phyloP scores from a whole-genome alignment of 2,113 vertebrate species.

The Sinocyclocheilus anophthalmus region DNA sequence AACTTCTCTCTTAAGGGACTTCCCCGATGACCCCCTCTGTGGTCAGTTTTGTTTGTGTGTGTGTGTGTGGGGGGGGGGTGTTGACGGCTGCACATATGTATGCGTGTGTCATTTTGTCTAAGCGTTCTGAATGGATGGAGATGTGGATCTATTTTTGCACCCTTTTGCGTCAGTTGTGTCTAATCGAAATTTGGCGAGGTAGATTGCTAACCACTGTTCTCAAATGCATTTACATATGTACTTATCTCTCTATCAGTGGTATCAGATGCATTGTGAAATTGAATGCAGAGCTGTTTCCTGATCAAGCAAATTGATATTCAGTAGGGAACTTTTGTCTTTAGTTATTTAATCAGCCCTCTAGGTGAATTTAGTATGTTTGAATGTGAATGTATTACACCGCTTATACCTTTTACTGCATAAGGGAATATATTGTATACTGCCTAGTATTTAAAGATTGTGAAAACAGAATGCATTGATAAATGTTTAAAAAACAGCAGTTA shows the following conservation, averaged over 20 bases:
- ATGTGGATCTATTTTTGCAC: slow-evolving; percentile 31
- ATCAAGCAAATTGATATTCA: background rate
- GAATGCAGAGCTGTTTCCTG: slow-evolving; percentile 24
- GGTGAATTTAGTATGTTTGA: background rate
- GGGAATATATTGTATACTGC: background rate
- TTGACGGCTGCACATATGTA: background rate
- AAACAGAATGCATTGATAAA: background rate
- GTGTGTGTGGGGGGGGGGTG: background rate
- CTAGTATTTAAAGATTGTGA: background rate
- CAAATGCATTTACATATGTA: background rate
- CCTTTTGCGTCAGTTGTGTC: slow-evolving; percentile 28
- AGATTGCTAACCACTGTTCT: background rate
- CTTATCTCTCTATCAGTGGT: slow-evolving; percentile 24
- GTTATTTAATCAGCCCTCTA: background rate
- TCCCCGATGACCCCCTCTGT: slow-evolving; percentile 43
- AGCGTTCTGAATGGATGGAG: background rate
- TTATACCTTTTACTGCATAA: background rate
- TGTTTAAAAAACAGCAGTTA: background rate
- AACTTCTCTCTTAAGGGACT: slow-evolving; percentile 61
- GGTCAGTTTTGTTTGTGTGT: slow-evolving; percentile 26
- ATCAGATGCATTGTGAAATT: slow-evolving; percentile 31
- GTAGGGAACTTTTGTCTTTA: slow-evolving; percentile 17
- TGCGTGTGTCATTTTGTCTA: background rate
- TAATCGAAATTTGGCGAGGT: background rate
- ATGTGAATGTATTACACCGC: background rate